Base-by-base conservation (phyloP, 35 echinoderm and acorn worm genomes). In the Holothuria glaberrima region DNA sequence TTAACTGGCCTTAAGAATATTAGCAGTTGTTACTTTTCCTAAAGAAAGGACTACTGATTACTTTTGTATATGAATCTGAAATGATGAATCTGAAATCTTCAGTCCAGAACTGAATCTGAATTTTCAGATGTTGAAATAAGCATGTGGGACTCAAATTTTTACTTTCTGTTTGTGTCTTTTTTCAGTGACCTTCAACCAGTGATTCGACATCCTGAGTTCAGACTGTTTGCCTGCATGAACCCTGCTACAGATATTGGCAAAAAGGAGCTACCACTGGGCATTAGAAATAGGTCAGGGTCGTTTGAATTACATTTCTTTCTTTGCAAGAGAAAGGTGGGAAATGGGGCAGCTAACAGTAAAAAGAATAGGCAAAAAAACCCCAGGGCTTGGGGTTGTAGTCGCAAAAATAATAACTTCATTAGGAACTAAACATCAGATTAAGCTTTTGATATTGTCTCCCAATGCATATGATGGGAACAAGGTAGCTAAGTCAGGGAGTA, bases 201-300 rank as follows among this genome's bases (percentile, higher is more conserved):
- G 24, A 83, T 99, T 10, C 82, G 97, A 0, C 90, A 99, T 74
- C 89, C 87, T 33, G 84, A 99, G 35, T 99, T 99, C 80, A 45
- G 97, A 32, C 86, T 99, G 21, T 99, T 99, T 95, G 93, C 97
- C 20, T 99, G 97, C 65, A 99, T 99, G 97, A 99, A 99, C 33
- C 97, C 97, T 33, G 97, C 97, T 18, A 99, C 97, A 13, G 97
- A 99, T 91, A 91, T 99, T 48, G 97, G 97, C 21, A 99, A 99
- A 68, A 99, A 99, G 56, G 97, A 99, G 71, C 68, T 99, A 34
- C 97, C 97, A 14, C 82, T 91, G 28, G 97, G 93, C 46, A 95
- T 95, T 48, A 92, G 93, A 64, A 99, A 99, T 54, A 95, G 97
- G 97, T 98, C 85, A 83, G 72, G 17, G 28, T 71, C 7, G 19